Conservation (phyloP, 1,140 invertebrate genomes). For the Pseudomyrmex gracilis region DNA sequence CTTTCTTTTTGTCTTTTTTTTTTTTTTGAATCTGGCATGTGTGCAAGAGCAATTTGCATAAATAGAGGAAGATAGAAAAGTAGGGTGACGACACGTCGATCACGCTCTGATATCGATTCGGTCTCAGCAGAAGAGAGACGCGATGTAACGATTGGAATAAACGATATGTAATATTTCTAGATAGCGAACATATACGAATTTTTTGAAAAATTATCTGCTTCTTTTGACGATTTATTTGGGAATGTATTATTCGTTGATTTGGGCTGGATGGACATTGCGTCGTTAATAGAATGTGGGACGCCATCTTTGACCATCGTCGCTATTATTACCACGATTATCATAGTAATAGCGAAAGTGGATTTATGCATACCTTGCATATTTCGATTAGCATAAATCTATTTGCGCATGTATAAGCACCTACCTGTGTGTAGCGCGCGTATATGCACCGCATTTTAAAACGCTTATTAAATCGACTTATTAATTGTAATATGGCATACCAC, state of each 20-base stretch:
- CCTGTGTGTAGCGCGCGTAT: conserved; percentile 5
- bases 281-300: background rate
- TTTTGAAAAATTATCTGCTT: background rate
- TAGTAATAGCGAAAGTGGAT: conserved; percentile 59
- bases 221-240: conserved; percentile 16
- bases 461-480: conserved; percentile 45
- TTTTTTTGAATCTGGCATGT: background rate
- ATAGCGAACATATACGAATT: background rate
- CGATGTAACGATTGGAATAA: background rate
- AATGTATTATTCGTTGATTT: conserved; percentile 32
- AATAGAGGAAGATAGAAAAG: background rate
- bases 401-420: conserved; percentile 22
- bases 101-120: background rate
- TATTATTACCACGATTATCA: conserved; percentile 65
- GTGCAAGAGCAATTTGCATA: conserved; percentile 2
- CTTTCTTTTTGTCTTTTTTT: background rate
- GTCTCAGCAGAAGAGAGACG: background rate
- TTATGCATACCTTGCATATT: conserved; percentile 62
- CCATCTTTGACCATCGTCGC: conserved; percentile 27
- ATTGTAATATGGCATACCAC: conserved; percentile 15
- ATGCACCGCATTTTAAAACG: conserved; percentile 46
- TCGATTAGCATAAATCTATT: conserved; percentile 72
- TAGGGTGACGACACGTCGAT: background rate
- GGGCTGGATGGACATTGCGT: background rate
- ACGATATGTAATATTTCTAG: background rate